Evolutionary conservation across 2,113 vertebrate species (phyloP), one percentile per base, ranked within the genome.

Genomic region (Ammospiza nelsoni): DNA sequence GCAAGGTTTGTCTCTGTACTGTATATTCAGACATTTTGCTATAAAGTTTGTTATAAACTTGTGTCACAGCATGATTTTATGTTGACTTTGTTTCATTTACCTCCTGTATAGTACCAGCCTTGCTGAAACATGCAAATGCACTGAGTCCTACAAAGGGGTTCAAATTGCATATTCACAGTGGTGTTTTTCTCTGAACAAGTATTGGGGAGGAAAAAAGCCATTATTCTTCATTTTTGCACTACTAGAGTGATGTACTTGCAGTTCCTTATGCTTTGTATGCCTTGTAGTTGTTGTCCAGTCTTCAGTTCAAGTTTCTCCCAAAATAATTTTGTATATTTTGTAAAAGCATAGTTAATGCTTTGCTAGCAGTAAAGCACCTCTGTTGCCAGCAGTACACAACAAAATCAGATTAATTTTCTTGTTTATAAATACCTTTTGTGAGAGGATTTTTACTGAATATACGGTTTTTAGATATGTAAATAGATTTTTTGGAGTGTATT

Each of bases 171-270:
- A 59, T 88, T 57, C 52, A 24, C 25, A 22, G 20, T 48, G 58
- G 18, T 93, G n/a, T 69, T 74, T 75, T 87, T 93, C 51, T 89
- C 73, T 88, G 23, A 81, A 57, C 16, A 54, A 58, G 61, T 67
- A 43, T 9, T 68, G 39, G 35, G 6, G 5, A 5, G 3, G 8
- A 29, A 24, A 46, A 84, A 94, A 90, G 93, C 93, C 88, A 95
- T 97, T 95, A 33, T 85, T 66, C 76, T 76, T 91, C 4, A 41
- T 43, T 78, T 88, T 96, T 97, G 95, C 69, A 87, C 92, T 95
- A 67, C 55, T 23, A 25, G 59, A 81, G 28, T 71, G 68, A 28
- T 1, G 1, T 58, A 39, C 75, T 91, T 79, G 72, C 39, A 12
- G 39, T 84, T 95, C 24, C 4, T 76, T 82, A 12, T 52, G 66